Evolutionary conservation across 1,140 invertebrate genomes (phyloP).

Genomic region (Drosophila bipectinata): DNA sequence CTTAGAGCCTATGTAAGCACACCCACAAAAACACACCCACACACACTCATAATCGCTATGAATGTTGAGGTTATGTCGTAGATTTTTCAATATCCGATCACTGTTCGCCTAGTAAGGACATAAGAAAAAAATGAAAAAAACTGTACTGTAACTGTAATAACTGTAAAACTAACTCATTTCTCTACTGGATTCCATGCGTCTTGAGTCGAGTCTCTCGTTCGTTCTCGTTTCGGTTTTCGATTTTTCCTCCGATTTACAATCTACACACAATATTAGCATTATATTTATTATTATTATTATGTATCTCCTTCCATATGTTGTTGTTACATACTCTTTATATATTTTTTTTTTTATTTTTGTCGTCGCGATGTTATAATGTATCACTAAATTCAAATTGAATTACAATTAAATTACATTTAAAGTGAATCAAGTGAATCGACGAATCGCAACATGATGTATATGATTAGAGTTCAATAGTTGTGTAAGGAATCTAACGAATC

Average conservation of each 20-base stretch:
- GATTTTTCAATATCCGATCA: conserved; percentile 73
- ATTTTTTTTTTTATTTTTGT: conserved; percentile 32
- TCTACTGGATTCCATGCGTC: conserved; percentile 36
- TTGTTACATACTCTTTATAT: conserved; percentile 42
- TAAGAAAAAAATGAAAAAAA: conserved; percentile 1
- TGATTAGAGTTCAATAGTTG: conserved; percentile 51
- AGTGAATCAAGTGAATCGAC: conserved; percentile 28
- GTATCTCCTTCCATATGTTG: conserved; percentile 25
- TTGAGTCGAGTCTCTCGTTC: not conserved
- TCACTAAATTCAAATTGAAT: conserved; percentile 16
- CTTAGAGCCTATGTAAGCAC: conserved; percentile 35
- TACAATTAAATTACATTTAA: conserved; percentile 35
- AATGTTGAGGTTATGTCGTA: conserved; percentile 74
- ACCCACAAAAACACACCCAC: conserved; percentile 5
- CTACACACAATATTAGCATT: not conserved
- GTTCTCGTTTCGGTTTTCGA: conserved; percentile 11
- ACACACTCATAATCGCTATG: conserved; percentile 52
- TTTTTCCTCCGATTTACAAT: not conserved
- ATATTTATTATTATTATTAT: conserved; percentile 4
- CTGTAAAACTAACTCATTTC: conserved; percentile 34
- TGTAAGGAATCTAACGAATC: conserved; percentile 45
- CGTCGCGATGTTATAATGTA: conserved; percentile 38
- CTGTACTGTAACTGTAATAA: conserved; percentile 23
- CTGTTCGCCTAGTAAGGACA: conserved; percentile 51
- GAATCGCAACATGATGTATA: conserved; percentile 53